Conservation (phyloP, 64 coral and sea anemone genomes). For the Anthopleura sola region DNA sequence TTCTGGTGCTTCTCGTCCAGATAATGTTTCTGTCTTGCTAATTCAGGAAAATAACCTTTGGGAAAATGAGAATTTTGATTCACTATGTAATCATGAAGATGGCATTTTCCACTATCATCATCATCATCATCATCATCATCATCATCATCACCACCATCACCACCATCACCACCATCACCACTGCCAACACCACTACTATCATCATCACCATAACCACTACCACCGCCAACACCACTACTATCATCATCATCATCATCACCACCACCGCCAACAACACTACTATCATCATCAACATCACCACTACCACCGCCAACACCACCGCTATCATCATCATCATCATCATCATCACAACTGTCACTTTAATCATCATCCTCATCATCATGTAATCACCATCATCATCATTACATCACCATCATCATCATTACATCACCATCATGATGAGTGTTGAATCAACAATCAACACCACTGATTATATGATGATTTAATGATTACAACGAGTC, state of each 20-base stretch:
- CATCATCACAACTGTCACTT: too few species aligned
- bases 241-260: background rate
- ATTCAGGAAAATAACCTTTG: constrained; percentile 83
- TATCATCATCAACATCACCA: background rate
- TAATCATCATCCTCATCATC: background rate
- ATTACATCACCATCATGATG: too few species aligned
- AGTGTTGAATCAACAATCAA: too few species aligned
- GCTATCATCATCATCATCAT: too few species aligned
- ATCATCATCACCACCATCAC: background rate
- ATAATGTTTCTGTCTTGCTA: constrained; percentile 76
- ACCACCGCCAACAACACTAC: background rate
- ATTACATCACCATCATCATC: too few species aligned
- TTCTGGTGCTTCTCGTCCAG: constrained; percentile 71
- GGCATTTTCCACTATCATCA: too few species aligned
- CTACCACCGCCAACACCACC: too few species aligned
- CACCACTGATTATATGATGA: too few species aligned
- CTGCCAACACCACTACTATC: background rate
- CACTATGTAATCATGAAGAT: too few species aligned
- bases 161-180: background rate
- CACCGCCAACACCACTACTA: background rate
- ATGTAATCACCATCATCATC: background rate
- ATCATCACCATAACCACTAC: background rate
- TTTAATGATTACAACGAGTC: too few species aligned
- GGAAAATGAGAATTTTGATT: constrained; percentile 18
- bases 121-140: background rate